phyloP scores from a whole-genome alignment of 2,888 invertebrate species.

The Stramonita haemastoma region DNA sequence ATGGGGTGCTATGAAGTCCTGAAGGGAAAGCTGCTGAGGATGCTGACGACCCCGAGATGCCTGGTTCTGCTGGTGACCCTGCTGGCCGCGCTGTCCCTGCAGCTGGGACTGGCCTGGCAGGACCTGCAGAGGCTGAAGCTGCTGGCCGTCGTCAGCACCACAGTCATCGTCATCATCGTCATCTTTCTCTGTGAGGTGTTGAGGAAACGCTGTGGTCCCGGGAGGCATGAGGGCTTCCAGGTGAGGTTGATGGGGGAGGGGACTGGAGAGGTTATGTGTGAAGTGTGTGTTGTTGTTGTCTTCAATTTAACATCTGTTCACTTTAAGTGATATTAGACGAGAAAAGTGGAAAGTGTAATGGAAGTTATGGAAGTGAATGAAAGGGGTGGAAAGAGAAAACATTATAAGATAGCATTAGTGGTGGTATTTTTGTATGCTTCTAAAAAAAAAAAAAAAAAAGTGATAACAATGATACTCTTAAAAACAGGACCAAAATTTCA shows the following conservation, averaged over 20 bases:
- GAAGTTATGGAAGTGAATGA: too few species aligned
- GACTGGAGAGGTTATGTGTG: neutral
- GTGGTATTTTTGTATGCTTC: too few species aligned
- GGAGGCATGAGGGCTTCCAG: constrained; percentile 46
- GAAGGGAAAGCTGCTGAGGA: neutral
- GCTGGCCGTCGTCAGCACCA: constrained; percentile 23
- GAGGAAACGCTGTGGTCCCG: constrained; percentile 47
- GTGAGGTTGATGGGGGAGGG: constrained; percentile 39
- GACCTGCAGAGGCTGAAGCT: constrained; percentile 16
- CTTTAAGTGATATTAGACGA: too few species aligned
- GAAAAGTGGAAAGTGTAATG: too few species aligned
- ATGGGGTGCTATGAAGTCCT: neutral
- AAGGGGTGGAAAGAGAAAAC: too few species aligned
- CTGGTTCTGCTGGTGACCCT: constrained; percentile 42
- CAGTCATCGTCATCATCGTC: constrained; percentile 40
- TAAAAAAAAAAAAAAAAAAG: too few species aligned
- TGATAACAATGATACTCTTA: too few species aligned
- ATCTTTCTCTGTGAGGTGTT: constrained; percentile 48
- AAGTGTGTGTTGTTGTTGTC: neutral
- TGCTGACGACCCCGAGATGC: constrained; percentile 7
- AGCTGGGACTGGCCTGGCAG: constrained; percentile 43
- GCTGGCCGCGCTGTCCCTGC: constrained; percentile 38
- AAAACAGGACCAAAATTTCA: too few species aligned
- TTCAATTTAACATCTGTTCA: too few species aligned
- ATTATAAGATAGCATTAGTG: too few species aligned